Base-by-base conservation (phyloP, 2,888 invertebrate species). In the Cordylochernes scorpioides region DNA sequence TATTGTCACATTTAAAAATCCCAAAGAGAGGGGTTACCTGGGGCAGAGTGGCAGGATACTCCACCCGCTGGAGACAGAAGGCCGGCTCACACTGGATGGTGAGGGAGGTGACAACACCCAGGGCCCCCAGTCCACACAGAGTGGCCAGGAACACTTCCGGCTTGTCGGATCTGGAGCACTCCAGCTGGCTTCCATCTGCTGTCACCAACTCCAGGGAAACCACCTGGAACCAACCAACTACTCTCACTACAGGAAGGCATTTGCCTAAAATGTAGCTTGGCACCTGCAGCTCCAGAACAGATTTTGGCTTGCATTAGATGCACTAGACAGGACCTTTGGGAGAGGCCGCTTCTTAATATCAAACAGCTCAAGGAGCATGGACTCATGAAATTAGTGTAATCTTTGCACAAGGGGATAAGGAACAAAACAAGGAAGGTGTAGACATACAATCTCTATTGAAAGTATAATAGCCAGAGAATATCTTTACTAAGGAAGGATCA, bases 61-160 rank as follows among this genome's bases (percentile, higher is more conserved):
- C n/a, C n/a, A n/a, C 31, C 22, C 35, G 29, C 27, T 43, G 41
- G 4, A 50, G 42, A 27, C 42, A 43, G 30, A 44, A 50, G 8
- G 44, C 42, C 15, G 39, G 36, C 30, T 49, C 50, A 38, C 50
- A 50, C 37, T 51, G 48, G 5, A 49, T 31, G 2, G 47, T 50
- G 4, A 50, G 41, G 14, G 29, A 40, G 9, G 51, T 24, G 22
- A 53, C 47, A 5, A 53, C 42, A 6, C 53, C 52, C 15, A 51
- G 30, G 9, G 34, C 32, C 3, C 37, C 35, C 16, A 53, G 38
- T 34, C 47, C 43, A 29, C 48, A 43, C 5, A 38, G 33, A 6
- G 45, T 45, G 15, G 50, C 48, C 15, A 42, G 35, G 30, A 52
- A 48, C 18, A 47, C 28, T 8, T 49, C 48, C 9, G 35, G 17